Base-by-base conservation (phyloP, 2,797 vertebrate species). In the Chromis chromis region DNA sequence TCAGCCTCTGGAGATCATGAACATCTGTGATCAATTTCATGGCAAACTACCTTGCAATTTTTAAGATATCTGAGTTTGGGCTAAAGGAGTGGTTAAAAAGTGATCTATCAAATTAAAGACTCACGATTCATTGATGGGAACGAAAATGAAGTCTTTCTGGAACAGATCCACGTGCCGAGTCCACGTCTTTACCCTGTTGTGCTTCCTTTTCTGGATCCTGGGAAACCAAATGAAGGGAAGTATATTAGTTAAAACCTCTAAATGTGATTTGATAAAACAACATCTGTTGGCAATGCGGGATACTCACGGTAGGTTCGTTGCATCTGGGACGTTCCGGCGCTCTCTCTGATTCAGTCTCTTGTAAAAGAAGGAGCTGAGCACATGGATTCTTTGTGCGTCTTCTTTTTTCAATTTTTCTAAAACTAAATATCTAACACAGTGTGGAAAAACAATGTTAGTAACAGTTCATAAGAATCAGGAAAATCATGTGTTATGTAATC, bases 331-430 rank as follows among this genome's bases (percentile, higher is more conserved):
- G 63, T 82, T 96, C 86, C 97, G 94, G 61, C 96, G 94, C 81
- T 99, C 98, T 78, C 97, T 94, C 89, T 99, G 98, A 95, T 99
- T 99, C 87, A 99, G 96, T 60, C 98, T 93, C 93, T 99, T 99
- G 86, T 99, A 99, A 74, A 99, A 99, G 90, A 99, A 99, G 6
- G 98, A 99, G 92, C 98, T 99, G 90, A 99, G 99, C 44, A 99
- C 94, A 39, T 99, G 98, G 93, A 98, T 98, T 78, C 96, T 95
- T 40, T 96, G 94, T 55, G 98, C 96, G 42, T 99, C 96, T 83
- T 97, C 96, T 74, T 97, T 97, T 93, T 96, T 96, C 77, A 99
- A 91, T 77, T 96, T 97, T 93, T 99, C 97, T 90, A 99, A 92
- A 86, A 99, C 96, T 92, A 99, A 95, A 93, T 98, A 99, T 84